These are phyloP conservation scores for Drosophila azteca DNA, from an alignment of 1,140 invertebrate genomes.

Conservation along the genomic window DNA sequence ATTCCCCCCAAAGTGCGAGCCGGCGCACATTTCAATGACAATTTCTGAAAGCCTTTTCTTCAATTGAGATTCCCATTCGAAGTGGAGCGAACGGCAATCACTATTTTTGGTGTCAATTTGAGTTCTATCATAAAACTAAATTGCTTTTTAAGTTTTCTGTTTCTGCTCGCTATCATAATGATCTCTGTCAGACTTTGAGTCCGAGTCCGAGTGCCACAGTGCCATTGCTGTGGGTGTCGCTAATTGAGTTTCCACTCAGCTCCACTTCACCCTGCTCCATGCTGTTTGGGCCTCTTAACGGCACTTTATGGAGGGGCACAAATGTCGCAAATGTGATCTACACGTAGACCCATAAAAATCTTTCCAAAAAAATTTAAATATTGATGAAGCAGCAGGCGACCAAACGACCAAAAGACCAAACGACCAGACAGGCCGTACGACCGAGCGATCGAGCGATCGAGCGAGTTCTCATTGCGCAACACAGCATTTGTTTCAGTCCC, in stretches of 20 bases:
- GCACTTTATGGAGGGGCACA: slow-evolving; percentile 43
- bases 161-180: slow-evolving; percentile 21
- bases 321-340: slow-evolving; percentile 43
- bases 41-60: slow-evolving; percentile 22
- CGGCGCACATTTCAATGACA: slow-evolving; percentile 21
- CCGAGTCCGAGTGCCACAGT: neutral
- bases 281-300: slow-evolving; percentile 37
- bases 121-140: slow-evolving; percentile 72
- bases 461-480: slow-evolving; percentile 58
- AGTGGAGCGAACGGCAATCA: slow-evolving; percentile 9
- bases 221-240: slow-evolving; percentile 61
- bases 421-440: neutral
- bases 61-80: slow-evolving; percentile 19
- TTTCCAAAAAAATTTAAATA: slow-evolving; percentile 27
- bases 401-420: too few species aligned
- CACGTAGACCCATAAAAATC: slow-evolving; percentile 41
- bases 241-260: slow-evolving; percentile 75
- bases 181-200: slow-evolving; percentile 11
- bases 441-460: slow-evolving; percentile 37
- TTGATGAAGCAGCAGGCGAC: slow-evolving; percentile 3
- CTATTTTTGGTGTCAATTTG: slow-evolving; percentile 62
- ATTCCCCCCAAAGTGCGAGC: slow-evolving; percentile 20
- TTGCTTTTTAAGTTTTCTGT: slow-evolving; percentile 68
- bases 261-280: too few species aligned
- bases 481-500: neutral